These are phyloP conservation scores for Aplysina aerophoba DNA, from an alignment of 37 sponge, comb jelly and placozoan species.

Conservation along the genomic window DNA sequence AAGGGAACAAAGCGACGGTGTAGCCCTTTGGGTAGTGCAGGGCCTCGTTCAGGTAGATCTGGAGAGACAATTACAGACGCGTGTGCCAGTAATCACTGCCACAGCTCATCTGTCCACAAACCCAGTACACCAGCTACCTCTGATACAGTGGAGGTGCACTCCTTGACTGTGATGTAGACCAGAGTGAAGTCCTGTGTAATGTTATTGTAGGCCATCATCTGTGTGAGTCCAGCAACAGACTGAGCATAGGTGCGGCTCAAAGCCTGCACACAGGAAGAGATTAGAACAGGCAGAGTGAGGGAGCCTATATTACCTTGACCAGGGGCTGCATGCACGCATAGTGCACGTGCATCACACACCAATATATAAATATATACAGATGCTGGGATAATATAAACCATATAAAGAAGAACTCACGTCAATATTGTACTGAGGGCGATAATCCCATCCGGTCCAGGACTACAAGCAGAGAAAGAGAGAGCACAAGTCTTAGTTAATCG, in stretches of 20 bases:
- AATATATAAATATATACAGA: too few relatives aligned
- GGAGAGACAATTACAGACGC: not conserved
- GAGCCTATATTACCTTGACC: too few relatives aligned
- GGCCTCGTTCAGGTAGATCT: conserved; percentile 83
- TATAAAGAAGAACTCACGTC: conserved; percentile 61
- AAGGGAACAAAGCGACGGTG: conserved; percentile 43
- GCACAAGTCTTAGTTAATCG: too few relatives aligned
- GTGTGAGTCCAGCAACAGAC: conserved; percentile 70
- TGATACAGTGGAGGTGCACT: conserved; percentile 53
- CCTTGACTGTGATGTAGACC: conserved; percentile 22
- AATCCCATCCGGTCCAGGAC: conserved; percentile 93
- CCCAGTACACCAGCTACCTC: too few relatives aligned
- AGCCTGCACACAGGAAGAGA: too few relatives aligned
- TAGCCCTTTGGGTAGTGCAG: conserved; percentile 67
- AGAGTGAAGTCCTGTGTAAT: conserved; percentile 62
- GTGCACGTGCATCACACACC: too few relatives aligned
- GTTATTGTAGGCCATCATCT: conserved; percentile 56
- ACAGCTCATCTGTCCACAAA: too few relatives aligned
- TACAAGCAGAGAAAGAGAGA: too few relatives aligned
- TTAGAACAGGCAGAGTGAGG: too few relatives aligned
- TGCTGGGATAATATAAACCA: too few relatives aligned
- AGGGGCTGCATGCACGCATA: too few relatives aligned
- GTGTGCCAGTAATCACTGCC: too few relatives aligned
- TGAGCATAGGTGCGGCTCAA: conserved; percentile 83
- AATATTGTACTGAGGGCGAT: conserved; percentile 68